A percentile compares a stretch with the other conserved stretches of the same genome.
Evolutionary conservation across 2,888 invertebrate species (phyloP).

Genomic region (Agrotis exclamationis): DNA sequence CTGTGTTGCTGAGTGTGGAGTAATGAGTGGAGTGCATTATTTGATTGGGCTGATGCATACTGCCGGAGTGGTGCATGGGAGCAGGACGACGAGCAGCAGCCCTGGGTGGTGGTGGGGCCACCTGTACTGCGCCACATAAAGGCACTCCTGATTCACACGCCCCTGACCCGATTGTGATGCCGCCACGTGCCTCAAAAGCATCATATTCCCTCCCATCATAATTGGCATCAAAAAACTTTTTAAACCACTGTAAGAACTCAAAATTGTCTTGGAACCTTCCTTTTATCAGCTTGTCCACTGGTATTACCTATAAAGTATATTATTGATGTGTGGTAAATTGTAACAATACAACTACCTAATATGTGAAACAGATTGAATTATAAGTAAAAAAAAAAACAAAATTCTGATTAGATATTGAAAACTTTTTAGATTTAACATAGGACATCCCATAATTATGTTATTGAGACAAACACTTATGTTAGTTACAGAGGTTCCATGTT

Average conservation of each 20-base stretch:
- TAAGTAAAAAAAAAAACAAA: neutral
- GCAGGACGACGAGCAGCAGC: conserved; percentile 71
- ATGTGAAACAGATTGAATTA: conserved; percentile 4
- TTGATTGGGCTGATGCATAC: conserved; percentile 80
- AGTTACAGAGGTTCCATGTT: neutral
- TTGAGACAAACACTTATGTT: neutral
- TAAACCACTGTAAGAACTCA: conserved; percentile 99
- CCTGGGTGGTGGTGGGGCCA: conserved; percentile 71
- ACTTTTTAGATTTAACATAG: neutral
- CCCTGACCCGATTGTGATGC: conserved; percentile 95
- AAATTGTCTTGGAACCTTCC: conserved; percentile 99
- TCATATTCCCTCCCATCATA: conserved; percentile 99
- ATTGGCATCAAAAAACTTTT: conserved; percentile 99
- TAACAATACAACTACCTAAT: conserved; percentile 9
- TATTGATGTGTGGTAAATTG: conserved; percentile 34
- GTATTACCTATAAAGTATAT: conserved; percentile 96
- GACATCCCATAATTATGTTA: neutral
- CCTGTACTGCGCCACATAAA: conserved; percentile 76
- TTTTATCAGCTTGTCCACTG: conserved; percentile 99
- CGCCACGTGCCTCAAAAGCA: conserved; percentile 96
- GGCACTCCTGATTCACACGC: conserved; percentile 90
- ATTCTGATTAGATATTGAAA: too few relatives aligned
- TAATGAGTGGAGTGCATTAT: conserved; percentile 65
- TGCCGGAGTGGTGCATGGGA: conserved; percentile 82
- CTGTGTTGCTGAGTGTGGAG: conserved; percentile 74